Evolutionary conservation across 2,113 vertebrate genomes (phyloP).

Genomic region (Bostrychus sinensis): DNA sequence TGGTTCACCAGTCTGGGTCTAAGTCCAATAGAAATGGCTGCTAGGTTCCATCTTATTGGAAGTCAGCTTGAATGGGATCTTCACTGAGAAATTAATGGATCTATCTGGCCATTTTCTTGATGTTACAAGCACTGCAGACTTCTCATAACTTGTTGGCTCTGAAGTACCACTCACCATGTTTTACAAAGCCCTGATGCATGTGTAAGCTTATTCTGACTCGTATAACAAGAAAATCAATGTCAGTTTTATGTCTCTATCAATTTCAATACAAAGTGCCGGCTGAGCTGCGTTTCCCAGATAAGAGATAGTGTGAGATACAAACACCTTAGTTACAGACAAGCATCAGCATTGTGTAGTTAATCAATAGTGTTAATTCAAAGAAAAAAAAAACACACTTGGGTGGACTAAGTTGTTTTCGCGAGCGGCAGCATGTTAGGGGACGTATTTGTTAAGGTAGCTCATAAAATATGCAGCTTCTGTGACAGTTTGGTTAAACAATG

Average conservation of each 20-base stretch:
- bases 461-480: conserved; percentile 8
- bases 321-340: conserved; percentile 11
- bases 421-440: conserved; percentile 23
- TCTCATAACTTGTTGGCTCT: no score
- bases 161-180: not conserved
- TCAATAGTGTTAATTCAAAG: conserved; percentile 28
- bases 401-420: conserved; percentile 15
- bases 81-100: no score
- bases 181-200: not conserved
- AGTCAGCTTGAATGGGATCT: no score
- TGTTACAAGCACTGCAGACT: not conserved
- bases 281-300: conserved; percentile 9
- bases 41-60: no score
- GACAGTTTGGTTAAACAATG: no score
- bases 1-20: no score
- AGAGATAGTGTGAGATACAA: conserved; percentile 10
- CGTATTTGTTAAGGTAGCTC: conserved; percentile 2
- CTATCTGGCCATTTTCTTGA: not conserved
- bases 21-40: no score
- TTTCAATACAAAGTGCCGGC: conserved; percentile 11
- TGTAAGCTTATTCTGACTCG: conserved; percentile 12
- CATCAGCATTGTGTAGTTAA: conserved; percentile 21
- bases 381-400: conserved; percentile 1
- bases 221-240: conserved; percentile 21
- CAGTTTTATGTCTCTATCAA: conserved; percentile 32